Evolutionary conservation across 1,140 invertebrate species (phyloP).

Genomic region (Euwallacea fornicatus): DNA sequence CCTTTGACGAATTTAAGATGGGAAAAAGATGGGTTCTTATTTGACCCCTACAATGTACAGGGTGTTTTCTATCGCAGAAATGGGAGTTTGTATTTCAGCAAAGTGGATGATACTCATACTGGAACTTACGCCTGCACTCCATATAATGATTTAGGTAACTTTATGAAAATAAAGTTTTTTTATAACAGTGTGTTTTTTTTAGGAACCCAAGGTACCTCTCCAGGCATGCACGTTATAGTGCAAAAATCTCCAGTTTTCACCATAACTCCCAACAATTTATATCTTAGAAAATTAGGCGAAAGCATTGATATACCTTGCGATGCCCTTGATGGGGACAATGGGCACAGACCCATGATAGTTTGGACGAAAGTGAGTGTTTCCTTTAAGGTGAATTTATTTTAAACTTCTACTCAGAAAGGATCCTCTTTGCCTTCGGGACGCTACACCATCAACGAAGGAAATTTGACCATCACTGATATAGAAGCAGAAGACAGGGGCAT

Average conservation of each 20-base stretch:
- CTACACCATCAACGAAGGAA: constrained; percentile 73
- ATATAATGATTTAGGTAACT: constrained; percentile 67
- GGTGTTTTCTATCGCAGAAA: constrained; percentile 84
- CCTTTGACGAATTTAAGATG: constrained; percentile 89
- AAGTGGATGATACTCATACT: constrained; percentile 75
- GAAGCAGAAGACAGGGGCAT: constrained; percentile 85
- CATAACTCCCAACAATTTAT: constrained; percentile 74
- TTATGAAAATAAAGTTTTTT: background rate
- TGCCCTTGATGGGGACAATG: constrained; percentile 71
- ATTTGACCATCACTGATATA: constrained; percentile 82
- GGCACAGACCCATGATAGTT: constrained; percentile 73
- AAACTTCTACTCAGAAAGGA: constrained; percentile 63
- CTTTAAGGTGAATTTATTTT: background rate
- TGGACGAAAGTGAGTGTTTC: constrained; percentile 78
- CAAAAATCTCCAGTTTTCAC: constrained; percentile 80
- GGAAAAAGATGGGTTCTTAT: constrained; percentile 91
- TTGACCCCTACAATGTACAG: constrained; percentile 87
- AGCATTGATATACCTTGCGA: constrained; percentile 82
- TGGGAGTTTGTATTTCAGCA: constrained; percentile 78
- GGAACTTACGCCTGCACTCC: constrained; percentile 90
- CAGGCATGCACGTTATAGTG: constrained; percentile 85
- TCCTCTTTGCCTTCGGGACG: constrained; percentile 69
- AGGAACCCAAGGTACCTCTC: constrained; percentile 82
- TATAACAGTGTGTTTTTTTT: background rate
- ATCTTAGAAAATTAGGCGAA: constrained; percentile 80